These are phyloP conservation scores for Nothura maculosa DNA, from an alignment of 2,797 vertebrate species.

Conservation along the genomic window DNA sequence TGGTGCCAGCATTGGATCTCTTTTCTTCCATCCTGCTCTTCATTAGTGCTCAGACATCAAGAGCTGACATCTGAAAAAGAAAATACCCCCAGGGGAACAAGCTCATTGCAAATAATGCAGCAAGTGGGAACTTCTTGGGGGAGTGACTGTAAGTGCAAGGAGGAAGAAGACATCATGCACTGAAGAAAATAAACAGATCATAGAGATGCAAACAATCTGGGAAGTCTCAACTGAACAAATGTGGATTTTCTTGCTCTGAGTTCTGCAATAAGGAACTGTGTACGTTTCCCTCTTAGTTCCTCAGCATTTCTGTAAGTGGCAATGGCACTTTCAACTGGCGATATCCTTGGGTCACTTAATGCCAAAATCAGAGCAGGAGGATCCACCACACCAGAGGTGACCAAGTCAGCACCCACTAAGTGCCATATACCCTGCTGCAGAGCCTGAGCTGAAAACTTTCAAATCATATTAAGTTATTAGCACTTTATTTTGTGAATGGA, in stretches of 20 bases:
- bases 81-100: not conserved
- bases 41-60: not conserved
- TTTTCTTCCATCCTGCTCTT: not conserved
- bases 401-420: not conserved
- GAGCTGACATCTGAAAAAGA: not conserved
- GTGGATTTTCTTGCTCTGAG: not conserved
- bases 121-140: not conserved
- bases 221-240: not conserved
- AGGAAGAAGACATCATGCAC: not conserved
- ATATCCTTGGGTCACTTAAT: not conserved
- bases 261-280: not conserved
- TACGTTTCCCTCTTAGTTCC: not conserved
- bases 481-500: slow-evolving; percentile 75
- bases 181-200: not conserved
- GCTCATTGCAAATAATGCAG: not conserved
- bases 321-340: not conserved
- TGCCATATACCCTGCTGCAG: not conserved
- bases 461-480: slow-evolving; percentile 12
- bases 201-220: not conserved
- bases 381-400: fast-evolving
- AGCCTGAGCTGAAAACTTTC: slow-evolving; percentile 16
- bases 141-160: not conserved
- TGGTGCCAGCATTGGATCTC: fast-evolving
- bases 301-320: not conserved
- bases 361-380: not conserved